Conservation (phyloP, 2,113 vertebrate species). For the Litocranius walleri region DNA sequence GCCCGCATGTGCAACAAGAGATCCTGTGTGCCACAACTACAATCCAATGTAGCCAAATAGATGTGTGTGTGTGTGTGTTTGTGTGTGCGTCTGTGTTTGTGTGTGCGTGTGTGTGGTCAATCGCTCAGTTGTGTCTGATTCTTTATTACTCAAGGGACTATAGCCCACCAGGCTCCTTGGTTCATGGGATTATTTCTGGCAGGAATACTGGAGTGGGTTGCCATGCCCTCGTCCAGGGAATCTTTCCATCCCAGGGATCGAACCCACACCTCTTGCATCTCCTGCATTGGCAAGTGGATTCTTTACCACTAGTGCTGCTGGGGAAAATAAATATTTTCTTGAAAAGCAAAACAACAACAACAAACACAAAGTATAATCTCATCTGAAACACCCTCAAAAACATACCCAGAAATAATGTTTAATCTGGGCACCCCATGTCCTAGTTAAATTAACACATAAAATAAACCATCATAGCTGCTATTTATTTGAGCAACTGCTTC, state of each 20-base stretch:
- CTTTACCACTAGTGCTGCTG: neutral
- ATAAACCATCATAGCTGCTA: neutral
- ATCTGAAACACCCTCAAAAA: neutral
- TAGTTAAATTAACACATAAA: neutral
- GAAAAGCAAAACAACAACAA: neutral
- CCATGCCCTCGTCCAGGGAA: neutral
- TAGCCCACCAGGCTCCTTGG: neutral
- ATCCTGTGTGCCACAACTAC: neutral
- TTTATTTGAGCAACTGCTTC: neutral
- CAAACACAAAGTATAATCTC: neutral
- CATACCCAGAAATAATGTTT: neutral
- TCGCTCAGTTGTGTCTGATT: neutral
- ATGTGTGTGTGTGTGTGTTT: neutral
- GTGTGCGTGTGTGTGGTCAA: neutral
- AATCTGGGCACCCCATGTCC: neutral
- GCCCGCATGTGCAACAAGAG: neutral
- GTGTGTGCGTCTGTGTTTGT: neutral
- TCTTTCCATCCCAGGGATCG: neutral
- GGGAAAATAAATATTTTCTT: neutral
- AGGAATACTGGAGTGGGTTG: neutral
- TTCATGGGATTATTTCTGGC: neutral
- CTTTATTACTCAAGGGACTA: neutral
- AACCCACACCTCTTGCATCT: neutral
- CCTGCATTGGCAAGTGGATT: neutral
- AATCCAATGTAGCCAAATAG: neutral